Evolutionary conservation across 2,888 invertebrate species (phyloP).

Genomic region (Mythimna ferrago): DNA sequence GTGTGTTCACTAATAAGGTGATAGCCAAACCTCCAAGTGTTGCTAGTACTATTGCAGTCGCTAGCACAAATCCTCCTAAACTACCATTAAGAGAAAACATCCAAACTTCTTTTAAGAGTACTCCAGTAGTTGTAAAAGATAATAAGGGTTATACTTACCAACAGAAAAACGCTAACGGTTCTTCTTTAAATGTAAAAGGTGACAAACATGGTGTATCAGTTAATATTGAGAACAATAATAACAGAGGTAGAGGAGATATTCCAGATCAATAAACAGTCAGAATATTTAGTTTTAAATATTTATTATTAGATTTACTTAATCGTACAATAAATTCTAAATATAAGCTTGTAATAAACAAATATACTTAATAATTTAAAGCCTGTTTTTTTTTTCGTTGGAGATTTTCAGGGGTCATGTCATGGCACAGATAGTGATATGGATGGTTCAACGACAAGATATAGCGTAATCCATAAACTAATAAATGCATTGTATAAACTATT

Average conservation of each 20-base stretch:
- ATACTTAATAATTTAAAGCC: slow-evolving; percentile 60
- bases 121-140: slow-evolving; percentile 14
- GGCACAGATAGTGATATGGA: slow-evolving; percentile 58
- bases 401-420: slow-evolving; percentile 59
- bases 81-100: slow-evolving; percentile 12
- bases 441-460: slow-evolving; percentile 38
- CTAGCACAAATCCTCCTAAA: not conserved
- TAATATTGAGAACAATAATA: slow-evolving; percentile 1
- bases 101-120: not conserved
- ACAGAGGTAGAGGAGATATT: slow-evolving; percentile 55
- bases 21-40: slow-evolving; percentile 15
- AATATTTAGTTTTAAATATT: slow-evolving; percentile 48
- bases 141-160: slow-evolving; percentile 16
- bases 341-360: slow-evolving; percentile 65
- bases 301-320: slow-evolving; percentile 62
- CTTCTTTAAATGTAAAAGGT: slow-evolving; percentile 14
- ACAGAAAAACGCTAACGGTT: slow-evolving; percentile 28
- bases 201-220: slow-evolving; percentile 12
- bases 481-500: slow-evolving; percentile 50
- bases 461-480: slow-evolving; percentile 56
- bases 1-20: slow-evolving; percentile 9
- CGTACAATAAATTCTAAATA: slow-evolving; percentile 42
- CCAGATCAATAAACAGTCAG: slow-evolving; percentile 43
- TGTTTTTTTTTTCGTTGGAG: slow-evolving; percentile 63
- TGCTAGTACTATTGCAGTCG: not conserved